Percentiles rank a stretch among this genome's conserved stretches.
Conservation (phyloP, 2,113 vertebrate genomes). For the Natator depressus region DNA sequence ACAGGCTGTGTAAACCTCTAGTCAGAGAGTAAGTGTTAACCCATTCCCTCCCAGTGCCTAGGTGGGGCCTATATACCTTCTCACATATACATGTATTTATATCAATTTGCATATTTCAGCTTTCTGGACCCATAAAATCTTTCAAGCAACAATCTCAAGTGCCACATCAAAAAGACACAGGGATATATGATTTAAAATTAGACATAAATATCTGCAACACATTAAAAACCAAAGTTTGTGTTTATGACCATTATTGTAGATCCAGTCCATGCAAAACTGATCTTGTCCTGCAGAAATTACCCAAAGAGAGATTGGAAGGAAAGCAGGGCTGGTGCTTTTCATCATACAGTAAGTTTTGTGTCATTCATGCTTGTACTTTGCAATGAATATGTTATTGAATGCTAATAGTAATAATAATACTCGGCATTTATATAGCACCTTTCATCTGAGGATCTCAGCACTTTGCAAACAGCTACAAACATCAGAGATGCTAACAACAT, state of each 20-base stretch:
- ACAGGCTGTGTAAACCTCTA: neutral
- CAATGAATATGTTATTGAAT: slow-evolving; percentile 15
- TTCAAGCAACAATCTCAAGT: neutral
- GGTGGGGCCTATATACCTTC: rapidly evolving
- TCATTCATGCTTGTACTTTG: neutral
- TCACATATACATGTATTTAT: neutral
- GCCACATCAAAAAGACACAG: neutral
- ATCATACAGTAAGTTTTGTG: neutral
- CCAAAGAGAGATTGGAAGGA: neutral
- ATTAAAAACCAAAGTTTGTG: neutral
- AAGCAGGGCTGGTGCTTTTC: neutral
- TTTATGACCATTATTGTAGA: neutral
- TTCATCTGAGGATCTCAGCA: slow-evolving; percentile 47
- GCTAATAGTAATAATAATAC: slow-evolving; percentile 45
- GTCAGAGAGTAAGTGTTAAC: slow-evolving; percentile 3
- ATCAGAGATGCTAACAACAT: slow-evolving; percentile 71
- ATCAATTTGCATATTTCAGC: neutral
- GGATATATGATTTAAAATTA: neutral
- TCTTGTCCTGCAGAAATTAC: neutral
- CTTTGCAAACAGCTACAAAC: slow-evolving; percentile 53
- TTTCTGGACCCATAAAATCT: neutral
- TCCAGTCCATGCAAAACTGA: neutral
- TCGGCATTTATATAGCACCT: slow-evolving; percentile 60
- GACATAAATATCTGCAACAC: neutral
- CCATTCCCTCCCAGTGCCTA: neutral